Base-by-base conservation (phyloP, 1,140 invertebrate genomes). In the Dreissena polymorpha region DNA sequence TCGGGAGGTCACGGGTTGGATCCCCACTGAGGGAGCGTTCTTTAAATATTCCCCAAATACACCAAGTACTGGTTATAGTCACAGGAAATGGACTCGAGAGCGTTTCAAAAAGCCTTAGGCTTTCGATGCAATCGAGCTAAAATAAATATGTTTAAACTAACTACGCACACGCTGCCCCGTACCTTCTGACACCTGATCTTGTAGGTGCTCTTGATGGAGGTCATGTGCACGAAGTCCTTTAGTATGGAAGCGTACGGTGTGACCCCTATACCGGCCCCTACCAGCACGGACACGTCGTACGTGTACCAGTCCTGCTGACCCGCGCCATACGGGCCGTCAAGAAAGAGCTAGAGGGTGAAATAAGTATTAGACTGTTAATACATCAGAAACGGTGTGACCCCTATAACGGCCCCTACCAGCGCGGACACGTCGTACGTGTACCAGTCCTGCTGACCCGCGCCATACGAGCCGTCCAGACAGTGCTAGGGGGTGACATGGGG, bases 291-390 rank as follows among this genome's bases (percentile, higher is more conserved):
- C 0, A 94, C 93, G 18, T 94, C 94, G 86, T 93, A 94, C 79
- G 92, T 99, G 93, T 99, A 99, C 98, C 98, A 99, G 93, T 99
- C 98, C 92, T 99, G 99, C 93, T 99, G 99, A 1, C 99, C 99
- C 27, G 98, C 98, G 0, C 99, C 99, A 89, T 99, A 99, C 0
- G 99, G 99, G 0, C 99, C 99, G 93, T 99, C 98, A 67, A 99
- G 99, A 39, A 2, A 39, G 39, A 39, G 39, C 39, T 60, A 60
- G 39, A 39, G 39, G 39, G 3, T 39, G 3, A 39, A 5, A 39
- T 39, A 60, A 39, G 39, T 39, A 8, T 39, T 39, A 39, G 39
- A 2, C 39, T 39, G 8, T 39, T 39, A 39, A 39, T 8, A 39
- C 39, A 39, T 2, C 39, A 2, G 39, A 39, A 8, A 5, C 0